Evolutionary conservation across 2,888 invertebrate species (phyloP).

Genomic region (Synanthedon andrenaeformis): DNA sequence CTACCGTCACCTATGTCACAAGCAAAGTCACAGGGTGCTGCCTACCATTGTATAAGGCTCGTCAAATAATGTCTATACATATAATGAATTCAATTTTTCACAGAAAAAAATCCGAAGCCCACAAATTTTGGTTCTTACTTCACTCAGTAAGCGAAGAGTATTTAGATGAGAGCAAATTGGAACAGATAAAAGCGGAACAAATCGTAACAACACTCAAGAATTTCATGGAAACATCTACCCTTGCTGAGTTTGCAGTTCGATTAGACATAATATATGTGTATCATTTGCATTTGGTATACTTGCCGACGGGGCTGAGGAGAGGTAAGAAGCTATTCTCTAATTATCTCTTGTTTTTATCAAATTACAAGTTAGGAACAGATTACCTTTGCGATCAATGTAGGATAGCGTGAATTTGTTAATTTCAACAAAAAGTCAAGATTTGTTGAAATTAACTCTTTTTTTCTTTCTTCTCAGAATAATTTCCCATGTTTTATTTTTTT

Average conservation of each 20-base stretch:
- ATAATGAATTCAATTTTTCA: neutral
- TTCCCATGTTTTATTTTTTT: too few species aligned
- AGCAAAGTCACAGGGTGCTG: too few species aligned
- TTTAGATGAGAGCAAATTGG: slow-evolving; percentile 35
- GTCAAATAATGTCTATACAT: too few species aligned
- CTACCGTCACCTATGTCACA: too few species aligned
- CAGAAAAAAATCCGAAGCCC: slow-evolving; percentile 75
- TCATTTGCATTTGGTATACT: slow-evolving; percentile 81
- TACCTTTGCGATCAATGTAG: too few species aligned
- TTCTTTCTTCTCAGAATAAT: too few species aligned
- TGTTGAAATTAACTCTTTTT: too few species aligned
- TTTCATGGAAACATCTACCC: slow-evolving; percentile 84
- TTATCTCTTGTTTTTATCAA: too few species aligned
- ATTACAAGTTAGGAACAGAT: too few species aligned
- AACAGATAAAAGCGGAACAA: slow-evolving; percentile 21
- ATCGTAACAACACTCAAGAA: slow-evolving; percentile 75
- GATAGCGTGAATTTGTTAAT: too few species aligned
- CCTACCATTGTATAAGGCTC: too few species aligned
- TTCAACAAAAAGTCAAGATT: too few species aligned
- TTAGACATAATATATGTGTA: slow-evolving; percentile 83
- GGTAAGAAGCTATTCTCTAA: slow-evolving; percentile 25
- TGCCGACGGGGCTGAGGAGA: slow-evolving; percentile 49
- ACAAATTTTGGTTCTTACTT: slow-evolving; percentile 93
- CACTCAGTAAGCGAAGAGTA: slow-evolving; percentile 79
- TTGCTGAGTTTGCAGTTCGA: slow-evolving; percentile 86